A percentile compares a stretch with the other conserved stretches of the same genome.
Conservation (phyloP, 2,797 vertebrate genomes). For the Chromobotia macracanthus region DNA sequence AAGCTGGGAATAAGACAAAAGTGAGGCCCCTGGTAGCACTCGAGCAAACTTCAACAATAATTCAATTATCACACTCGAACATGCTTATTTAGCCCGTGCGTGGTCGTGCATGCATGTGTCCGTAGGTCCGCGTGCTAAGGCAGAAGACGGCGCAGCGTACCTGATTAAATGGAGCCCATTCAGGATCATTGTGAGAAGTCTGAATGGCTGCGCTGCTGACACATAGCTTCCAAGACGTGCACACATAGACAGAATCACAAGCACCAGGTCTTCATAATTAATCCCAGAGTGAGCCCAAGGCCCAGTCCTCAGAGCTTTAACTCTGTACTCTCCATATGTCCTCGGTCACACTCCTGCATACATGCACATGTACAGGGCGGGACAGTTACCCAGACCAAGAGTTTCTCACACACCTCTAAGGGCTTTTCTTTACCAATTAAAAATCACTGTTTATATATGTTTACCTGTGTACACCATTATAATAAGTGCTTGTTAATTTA, state of each 20-base stretch:
- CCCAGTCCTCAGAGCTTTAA: constrained; percentile 49
- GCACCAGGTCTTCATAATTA: constrained; percentile 51
- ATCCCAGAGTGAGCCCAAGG: constrained; percentile 46
- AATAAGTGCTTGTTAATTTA: no score
- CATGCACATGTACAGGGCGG: neutral
- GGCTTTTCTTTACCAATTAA: neutral
- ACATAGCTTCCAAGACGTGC: constrained; percentile 50
- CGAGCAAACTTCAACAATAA: constrained; percentile 64
- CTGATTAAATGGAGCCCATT: constrained; percentile 60
- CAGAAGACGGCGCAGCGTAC: constrained; percentile 44
- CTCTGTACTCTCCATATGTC: constrained; percentile 50
- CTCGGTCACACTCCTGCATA: constrained; percentile 24
- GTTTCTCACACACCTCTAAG: neutral
- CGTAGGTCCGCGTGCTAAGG: constrained; percentile 39
- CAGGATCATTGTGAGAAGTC: constrained; percentile 53
- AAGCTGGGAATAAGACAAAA: constrained; percentile 80
- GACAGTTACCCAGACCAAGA: constrained; percentile 5
- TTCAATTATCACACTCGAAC: constrained; percentile 73
- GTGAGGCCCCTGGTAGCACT: constrained; percentile 77
- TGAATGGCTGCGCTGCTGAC: constrained; percentile 59
- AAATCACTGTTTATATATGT: constrained; percentile 22
- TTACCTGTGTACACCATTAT: neutral
- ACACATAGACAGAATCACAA: constrained; percentile 53
- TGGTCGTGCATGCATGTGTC: constrained; percentile 48
- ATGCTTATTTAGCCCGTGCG: constrained; percentile 60